phyloP scores from a whole-genome alignment of 1,140 invertebrate genomes.

The Lethocerus indicus region DNA sequence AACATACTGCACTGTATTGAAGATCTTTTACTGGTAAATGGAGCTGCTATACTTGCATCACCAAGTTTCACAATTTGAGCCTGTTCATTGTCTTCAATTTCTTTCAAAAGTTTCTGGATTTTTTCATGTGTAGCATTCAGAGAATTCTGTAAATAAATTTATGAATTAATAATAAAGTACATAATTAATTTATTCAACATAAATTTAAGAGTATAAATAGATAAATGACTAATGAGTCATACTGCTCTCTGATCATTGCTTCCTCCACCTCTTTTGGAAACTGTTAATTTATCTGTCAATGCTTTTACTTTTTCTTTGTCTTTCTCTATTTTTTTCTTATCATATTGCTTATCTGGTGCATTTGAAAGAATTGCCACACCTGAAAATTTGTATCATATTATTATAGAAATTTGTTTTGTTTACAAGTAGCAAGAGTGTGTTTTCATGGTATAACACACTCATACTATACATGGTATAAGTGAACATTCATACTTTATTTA shows the following conservation, averaged over 20 bases:
- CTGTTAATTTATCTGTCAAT: conserved; percentile 15
- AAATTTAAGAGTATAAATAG: background rate
- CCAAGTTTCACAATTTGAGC: conserved; percentile 83
- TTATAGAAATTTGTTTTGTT: too few species aligned
- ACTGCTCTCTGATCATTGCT: conserved; percentile 15
- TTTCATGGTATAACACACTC: too few species aligned
- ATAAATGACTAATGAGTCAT: background rate
- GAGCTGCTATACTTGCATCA: conserved; percentile 97
- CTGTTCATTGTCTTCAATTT: conserved; percentile 82
- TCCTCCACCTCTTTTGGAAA: conserved; percentile 4
- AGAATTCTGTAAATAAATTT: conserved; percentile 8
- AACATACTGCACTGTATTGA: conserved; percentile 88
- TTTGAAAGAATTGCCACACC: conserved; percentile 81
- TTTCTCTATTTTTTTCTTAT: conserved; percentile 23
- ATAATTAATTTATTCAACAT: background rate
- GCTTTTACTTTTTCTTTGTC: conserved; percentile 22
- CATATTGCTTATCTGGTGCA: conserved; percentile 44
- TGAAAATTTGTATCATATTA: conserved; percentile 23
- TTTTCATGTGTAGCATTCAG: conserved; percentile 21
- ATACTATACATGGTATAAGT: too few species aligned
- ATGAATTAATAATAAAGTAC: background rate
- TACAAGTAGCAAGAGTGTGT: too few species aligned
- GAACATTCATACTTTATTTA: too few species aligned
- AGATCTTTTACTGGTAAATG: conserved; percentile 94
- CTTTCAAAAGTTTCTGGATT: conserved; percentile 65